Conservation (phyloP, 1,140 invertebrate genomes). For the Drosophila obscura region DNA sequence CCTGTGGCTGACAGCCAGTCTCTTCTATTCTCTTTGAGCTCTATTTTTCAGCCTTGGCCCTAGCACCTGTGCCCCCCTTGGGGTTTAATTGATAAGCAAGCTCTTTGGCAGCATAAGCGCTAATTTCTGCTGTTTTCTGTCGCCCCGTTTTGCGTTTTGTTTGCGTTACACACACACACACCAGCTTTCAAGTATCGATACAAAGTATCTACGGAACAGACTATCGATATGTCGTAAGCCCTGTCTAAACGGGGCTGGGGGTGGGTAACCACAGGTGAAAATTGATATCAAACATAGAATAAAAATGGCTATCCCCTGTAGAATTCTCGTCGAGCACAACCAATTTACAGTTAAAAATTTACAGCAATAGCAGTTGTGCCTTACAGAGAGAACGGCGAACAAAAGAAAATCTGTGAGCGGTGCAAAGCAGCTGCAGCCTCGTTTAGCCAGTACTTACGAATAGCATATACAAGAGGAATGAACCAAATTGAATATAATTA, state of each 20-base stretch:
- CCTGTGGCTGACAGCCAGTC: not conserved
- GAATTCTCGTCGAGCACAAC: too few relatives aligned
- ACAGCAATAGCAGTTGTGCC: too few relatives aligned
- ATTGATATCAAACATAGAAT: too few relatives aligned
- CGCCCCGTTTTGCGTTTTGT: constrained; percentile 5
- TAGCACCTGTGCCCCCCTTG: constrained; percentile 5
- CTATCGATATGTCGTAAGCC: not conserved
- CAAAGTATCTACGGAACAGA: not conserved
- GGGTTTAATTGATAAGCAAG: constrained; percentile 22
- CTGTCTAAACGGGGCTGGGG: too few relatives aligned
- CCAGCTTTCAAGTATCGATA: not conserved
- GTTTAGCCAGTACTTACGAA: too few relatives aligned
- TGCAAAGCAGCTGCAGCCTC: too few relatives aligned
- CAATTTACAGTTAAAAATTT: too few relatives aligned
- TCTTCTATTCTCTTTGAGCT: not conserved
- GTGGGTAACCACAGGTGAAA: too few relatives aligned
- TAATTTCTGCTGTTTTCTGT: constrained; percentile 30
- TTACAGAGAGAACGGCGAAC: too few relatives aligned
- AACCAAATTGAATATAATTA: constrained; percentile 4
- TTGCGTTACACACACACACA: constrained; percentile 7
- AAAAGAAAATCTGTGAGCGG: too few relatives aligned
- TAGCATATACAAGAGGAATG: not conserved
- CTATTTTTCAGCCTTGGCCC: not conserved
- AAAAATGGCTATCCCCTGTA: too few relatives aligned
- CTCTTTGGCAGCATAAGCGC: constrained; percentile 6